These are phyloP conservation scores for Pecten maximus DNA, from an alignment of 2,888 invertebrate genomes.

Conservation along the genomic window DNA sequence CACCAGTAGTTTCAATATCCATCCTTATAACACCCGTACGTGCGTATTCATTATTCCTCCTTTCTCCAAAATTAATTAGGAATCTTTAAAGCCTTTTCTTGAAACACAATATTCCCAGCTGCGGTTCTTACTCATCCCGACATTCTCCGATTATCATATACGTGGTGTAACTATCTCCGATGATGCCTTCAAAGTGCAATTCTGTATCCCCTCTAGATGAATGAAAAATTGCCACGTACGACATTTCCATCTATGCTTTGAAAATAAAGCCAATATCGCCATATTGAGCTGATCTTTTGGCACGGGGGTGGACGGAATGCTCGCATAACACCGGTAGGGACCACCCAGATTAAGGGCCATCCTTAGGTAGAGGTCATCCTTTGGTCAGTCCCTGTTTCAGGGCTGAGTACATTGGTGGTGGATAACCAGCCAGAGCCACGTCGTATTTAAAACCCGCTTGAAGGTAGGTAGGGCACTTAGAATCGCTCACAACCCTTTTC, in stretches of 20 bases:
- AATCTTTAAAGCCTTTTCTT: background rate
- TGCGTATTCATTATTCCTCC: background rate
- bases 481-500: background rate
- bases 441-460: conserved; percentile 26
- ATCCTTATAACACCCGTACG: background rate
- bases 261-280: background rate
- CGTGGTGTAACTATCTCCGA: background rate
- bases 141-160: background rate
- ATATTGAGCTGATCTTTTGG: background rate
- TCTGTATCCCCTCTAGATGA: background rate
- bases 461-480: background rate
- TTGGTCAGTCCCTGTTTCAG: conserved; percentile 20
- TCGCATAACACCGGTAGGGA: background rate
- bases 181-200: background rate
- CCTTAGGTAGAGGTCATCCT: background rate
- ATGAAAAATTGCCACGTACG: background rate
- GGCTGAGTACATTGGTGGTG: background rate
- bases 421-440: conserved; percentile 32
- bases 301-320: conserved; percentile 14
- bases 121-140: background rate
- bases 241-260: background rate
- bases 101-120: background rate
- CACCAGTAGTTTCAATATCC: background rate
- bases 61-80: background rate
- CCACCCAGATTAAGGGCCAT: background rate